Conservation (phyloP, 2,888 invertebrate species). For the Drosophila nr. perissopoda region DNA sequence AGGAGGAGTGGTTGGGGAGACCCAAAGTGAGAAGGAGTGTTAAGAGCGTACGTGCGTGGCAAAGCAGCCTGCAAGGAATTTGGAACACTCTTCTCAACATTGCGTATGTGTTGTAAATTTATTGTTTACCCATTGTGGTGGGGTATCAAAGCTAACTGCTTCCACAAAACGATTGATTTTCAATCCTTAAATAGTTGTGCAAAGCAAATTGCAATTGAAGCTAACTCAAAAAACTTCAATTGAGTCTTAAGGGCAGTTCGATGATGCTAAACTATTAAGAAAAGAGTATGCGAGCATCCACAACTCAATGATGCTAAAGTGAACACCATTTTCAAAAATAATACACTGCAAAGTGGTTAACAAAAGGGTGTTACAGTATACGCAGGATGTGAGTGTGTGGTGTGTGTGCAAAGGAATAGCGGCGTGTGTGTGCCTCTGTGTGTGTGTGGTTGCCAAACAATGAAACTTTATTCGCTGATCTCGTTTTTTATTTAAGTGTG, state of each 20-base stretch:
- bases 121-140: not conserved
- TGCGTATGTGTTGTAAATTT: conserved; percentile 53
- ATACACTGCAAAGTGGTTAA: conserved; percentile 35
- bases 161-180: not conserved
- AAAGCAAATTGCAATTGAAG: not conserved
- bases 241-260: not conserved
- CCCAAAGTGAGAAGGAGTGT: conserved; percentile 16
- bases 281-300: conserved; percentile 15
- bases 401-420: conserved; percentile 12
- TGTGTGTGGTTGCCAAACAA: conserved; percentile 64
- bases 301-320: not conserved
- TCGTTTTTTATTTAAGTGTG: conserved; percentile 20
- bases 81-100: conserved; percentile 30
- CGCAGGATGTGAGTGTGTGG: conserved; percentile 6
- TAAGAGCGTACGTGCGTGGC: conserved; percentile 66
- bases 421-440: conserved; percentile 27
- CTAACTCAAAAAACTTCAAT: not conserved
- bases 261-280: not conserved
- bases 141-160: conserved; percentile 13
- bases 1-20: not conserved
- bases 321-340: conserved; percentile 32
- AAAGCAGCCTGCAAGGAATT: conserved; percentile 61
- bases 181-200: not conserved
- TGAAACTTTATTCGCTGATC: conserved; percentile 74
- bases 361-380: conserved; percentile 33